Base-by-base conservation (phyloP, 2,797 vertebrate genomes). In the Diplodus puntazzo region DNA sequence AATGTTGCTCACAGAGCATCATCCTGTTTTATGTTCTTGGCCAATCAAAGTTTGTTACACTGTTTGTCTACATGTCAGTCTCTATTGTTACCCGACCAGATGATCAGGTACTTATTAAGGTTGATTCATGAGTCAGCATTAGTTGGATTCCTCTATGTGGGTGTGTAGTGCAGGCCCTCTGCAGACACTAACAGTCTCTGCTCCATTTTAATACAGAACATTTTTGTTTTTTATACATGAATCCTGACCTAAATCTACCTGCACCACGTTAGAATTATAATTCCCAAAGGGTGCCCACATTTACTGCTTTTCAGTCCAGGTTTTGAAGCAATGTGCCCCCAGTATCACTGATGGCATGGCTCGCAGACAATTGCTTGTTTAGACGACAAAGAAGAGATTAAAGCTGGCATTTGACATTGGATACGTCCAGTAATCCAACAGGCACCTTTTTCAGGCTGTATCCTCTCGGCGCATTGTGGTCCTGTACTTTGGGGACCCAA, bases 401-500 rank as follows among this genome's bases (percentile, higher is more conserved):
- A 92, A 91, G 87, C 77, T 83, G 82, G 66, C 86, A 92, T 93
- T 94, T 92, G 92, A 89, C 78, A 93, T 71, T 0, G n/a, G 89
- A 95, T 92, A 89, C 4, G 1, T 42, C 66, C 62, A 88, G 89
- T 89, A 90, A 94, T 85, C 78, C 73, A 87, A 71, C 87, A 87
- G 79, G 79, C 66, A 78, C 43, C 69, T 76, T 72, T 82, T 87
- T 84, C 82, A 89, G 81, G 65, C 42, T 53, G 81, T 69, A 83
- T 80, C 76, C 73, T 87, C 78, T 45, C 1, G 17, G 10, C 69
- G 75, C 58, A 89, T 92, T 92, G 87, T 92, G 65, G 64, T 59
- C 20, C 5, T n/a, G 48, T 55, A 80, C 90, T 85, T 81, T 14
- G 5, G 89, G 90, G 90, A 91, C 77, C 59, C 0, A 16, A 71